Evolutionary conservation across 2,113 vertebrate genomes (phyloP).

Genomic region (Toxotes jaculatrix): DNA sequence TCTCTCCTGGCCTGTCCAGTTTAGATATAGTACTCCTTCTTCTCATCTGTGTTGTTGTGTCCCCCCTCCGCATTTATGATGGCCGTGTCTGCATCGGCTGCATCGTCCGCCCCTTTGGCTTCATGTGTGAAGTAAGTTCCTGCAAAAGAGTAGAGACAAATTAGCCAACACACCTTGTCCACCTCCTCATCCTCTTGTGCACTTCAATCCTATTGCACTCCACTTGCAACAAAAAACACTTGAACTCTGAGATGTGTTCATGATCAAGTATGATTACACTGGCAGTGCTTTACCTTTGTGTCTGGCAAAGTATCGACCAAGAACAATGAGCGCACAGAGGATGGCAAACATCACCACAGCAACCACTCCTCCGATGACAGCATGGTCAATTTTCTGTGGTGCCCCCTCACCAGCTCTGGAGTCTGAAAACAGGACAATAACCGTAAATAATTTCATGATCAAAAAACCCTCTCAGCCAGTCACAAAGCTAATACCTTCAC

Average conservation of each 20-base stretch:
- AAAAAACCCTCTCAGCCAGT: conserved; percentile 44
- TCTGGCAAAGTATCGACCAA: conserved; percentile 98
- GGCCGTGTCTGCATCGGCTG: conserved; percentile 97
- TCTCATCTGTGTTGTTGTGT: conserved; percentile 98
- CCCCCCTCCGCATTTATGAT: conserved; percentile 99
- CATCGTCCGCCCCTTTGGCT: conserved; percentile 99
- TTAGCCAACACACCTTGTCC: conserved; percentile 19
- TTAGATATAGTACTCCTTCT: conserved; percentile 99
- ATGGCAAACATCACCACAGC: conserved; percentile 99
- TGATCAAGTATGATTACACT: conserved; percentile 67
- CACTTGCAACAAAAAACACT: conserved; percentile 49
- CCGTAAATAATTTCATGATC: conserved; percentile 58
- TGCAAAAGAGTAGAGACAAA: conserved; percentile 76
- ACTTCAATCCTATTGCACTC: conserved; percentile 39
- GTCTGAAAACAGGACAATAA: conserved; percentile 86
- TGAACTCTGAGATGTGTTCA: conserved; percentile 60
- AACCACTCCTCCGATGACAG: conserved; percentile 97
- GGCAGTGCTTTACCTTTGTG: conserved; percentile 94
- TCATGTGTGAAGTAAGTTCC: conserved; percentile 99
- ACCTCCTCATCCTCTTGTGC: conserved; percentile 8
- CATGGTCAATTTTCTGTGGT: conserved; percentile 95
- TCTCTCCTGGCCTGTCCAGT: conserved; percentile 79
- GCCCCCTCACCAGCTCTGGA: conserved; percentile 93
- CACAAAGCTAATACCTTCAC: conserved; percentile 40
- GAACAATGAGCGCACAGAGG: conserved; percentile 97